These are phyloP conservation scores for Spheniscus humboldti DNA, from an alignment of 2,797 vertebrate genomes.

Conservation along the genomic window DNA sequence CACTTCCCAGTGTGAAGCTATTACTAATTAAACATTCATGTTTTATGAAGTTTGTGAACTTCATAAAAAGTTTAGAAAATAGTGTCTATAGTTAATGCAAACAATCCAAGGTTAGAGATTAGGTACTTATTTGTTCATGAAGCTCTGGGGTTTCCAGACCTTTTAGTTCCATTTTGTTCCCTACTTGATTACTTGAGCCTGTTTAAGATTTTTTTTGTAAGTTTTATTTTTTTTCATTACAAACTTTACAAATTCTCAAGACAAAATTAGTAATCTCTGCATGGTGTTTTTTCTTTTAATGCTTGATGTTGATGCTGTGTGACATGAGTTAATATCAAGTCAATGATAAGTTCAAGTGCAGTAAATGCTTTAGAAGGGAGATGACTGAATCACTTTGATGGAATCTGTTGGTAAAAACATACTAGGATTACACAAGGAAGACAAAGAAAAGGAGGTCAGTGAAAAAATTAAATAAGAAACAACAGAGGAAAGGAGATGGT, in stretches of 20 bases:
- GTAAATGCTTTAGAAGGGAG: not conserved
- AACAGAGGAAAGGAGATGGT: not conserved
- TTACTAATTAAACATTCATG: constrained; percentile 27
- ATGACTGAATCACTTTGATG: not conserved
- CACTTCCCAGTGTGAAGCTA: not conserved
- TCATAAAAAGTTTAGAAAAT: constrained; percentile 1
- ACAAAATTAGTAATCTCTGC: not conserved
- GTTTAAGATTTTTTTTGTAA: not conserved
- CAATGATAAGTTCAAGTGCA: not conserved
- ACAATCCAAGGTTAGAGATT: not conserved
- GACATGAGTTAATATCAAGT: not conserved
- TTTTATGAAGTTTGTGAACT: not conserved
- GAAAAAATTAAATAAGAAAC: not conserved
- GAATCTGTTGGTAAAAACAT: not conserved
- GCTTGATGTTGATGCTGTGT: not conserved
- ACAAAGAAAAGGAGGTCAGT: not conserved
- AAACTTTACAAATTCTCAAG: not conserved
- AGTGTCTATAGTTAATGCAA: not conserved
- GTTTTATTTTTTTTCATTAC: not conserved
- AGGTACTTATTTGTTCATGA: not conserved
- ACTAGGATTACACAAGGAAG: not conserved
- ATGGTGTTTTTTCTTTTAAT: not conserved
- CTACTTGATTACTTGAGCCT: not conserved
- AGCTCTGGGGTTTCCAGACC: not conserved
- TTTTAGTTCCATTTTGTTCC: not conserved